A percentile compares a stretch with the other conserved stretches of the same genome.
Evolutionary conservation across 2,113 vertebrate genomes (phyloP).

Genomic region (Xiphophorus maculatus): DNA sequence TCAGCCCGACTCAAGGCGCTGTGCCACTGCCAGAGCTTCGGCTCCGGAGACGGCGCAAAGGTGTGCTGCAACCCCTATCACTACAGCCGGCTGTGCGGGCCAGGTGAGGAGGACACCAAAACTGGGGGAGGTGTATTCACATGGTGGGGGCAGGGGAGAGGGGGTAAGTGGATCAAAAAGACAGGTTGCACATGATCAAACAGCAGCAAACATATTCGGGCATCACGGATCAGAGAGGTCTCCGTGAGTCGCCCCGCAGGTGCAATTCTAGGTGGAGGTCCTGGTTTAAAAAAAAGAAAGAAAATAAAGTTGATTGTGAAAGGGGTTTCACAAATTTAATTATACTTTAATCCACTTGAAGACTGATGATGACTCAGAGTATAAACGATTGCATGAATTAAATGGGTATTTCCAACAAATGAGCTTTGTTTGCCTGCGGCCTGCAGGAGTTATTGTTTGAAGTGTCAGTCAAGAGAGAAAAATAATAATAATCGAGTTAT

Average conservation of each 20-base stretch:
- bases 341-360: background rate
- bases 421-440: background rate
- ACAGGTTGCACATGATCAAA: background rate
- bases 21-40: conserved; percentile 88
- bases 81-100: conserved; percentile 94
- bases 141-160: background rate
- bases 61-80: conserved; percentile 97
- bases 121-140: background rate
- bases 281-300: background rate
- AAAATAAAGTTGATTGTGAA: background rate
- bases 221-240: background rate
- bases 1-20: conserved; percentile 88
- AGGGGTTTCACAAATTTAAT: background rate
- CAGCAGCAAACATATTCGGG: too few species aligned
- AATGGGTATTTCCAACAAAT: conserved; percentile 11
- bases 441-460: conserved; percentile 21
- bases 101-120: conserved; percentile 83
- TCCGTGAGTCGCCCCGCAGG: background rate
- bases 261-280: background rate
- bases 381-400: conserved; percentile 6
- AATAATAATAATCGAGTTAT: background rate
- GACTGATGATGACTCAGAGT: background rate
- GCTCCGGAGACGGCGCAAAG: conserved; percentile 71
- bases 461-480: background rate
- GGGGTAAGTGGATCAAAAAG: background rate